Conservation (phyloP, 2,888 invertebrate genomes). For the Dryomyza anilis region DNA sequence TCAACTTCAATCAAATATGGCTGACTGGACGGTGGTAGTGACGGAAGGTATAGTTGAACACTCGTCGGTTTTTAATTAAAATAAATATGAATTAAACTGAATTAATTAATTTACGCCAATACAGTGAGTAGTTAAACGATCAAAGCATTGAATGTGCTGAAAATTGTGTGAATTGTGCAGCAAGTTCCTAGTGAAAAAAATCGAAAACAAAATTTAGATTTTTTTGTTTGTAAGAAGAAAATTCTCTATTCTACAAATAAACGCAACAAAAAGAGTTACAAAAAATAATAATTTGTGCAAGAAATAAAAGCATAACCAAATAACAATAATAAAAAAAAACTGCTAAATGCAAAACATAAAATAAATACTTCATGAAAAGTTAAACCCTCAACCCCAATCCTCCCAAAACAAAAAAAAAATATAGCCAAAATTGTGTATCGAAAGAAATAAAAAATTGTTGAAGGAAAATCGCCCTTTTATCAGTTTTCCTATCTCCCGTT, state of each 20-base stretch:
- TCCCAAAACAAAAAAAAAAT: neutral
- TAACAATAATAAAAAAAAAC: neutral
- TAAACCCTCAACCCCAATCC: too few relatives aligned
- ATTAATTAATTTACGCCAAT: neutral
- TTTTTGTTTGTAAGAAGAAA: slow-evolving; percentile 13
- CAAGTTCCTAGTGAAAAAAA: neutral
- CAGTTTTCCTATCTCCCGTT: slow-evolving; percentile 3
- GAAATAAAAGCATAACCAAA: neutral
- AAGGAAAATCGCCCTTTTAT: slow-evolving; percentile 27
- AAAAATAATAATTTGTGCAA: neutral
- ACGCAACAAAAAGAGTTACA: too few relatives aligned
- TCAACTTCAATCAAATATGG: slow-evolving; percentile 21
- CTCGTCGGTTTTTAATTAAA: slow-evolving; percentile 10
- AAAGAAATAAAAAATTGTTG: neutral
- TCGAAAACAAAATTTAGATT: neutral
- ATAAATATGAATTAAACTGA: slow-evolving; percentile 11
- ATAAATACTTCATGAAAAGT: neutral
- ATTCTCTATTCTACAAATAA: slow-evolving; percentile 17
- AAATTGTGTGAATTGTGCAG: neutral
- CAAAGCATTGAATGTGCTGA: neutral
- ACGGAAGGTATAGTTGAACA: slow-evolving; percentile 1
- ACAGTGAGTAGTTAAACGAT: neutral
- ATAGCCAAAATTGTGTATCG: slow-evolving; percentile 19
- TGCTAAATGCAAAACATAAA: neutral
- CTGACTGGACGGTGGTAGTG: slow-evolving; percentile 20